Evolutionary conservation across 2,113 vertebrate species (phyloP), one percentile per base, ranked within the genome.

Genomic region (Rafetus swinhoei): DNA sequence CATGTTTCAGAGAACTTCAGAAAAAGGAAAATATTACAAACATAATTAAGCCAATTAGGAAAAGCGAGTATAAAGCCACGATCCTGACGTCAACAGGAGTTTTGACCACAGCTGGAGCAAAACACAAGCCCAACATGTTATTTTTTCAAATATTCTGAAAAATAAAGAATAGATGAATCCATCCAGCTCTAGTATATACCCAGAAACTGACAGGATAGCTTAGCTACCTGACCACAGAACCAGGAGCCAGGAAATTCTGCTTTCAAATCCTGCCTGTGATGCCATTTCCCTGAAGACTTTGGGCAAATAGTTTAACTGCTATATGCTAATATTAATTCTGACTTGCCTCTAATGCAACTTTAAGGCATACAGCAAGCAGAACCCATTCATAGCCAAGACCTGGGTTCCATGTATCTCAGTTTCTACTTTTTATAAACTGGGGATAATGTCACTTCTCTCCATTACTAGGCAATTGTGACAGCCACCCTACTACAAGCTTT

Each of bases 281-380:
- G 92, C 85, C 56, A 54, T 7, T 95, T 21, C 76, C 93, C 94
- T 92, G 50, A 50, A 82, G 79, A 81, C 9, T 39, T 82, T 62
- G 3, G 22, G 82, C 91, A 91, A 89, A 94, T 50, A 87, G 62
- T 65, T 94, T 95, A 95, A 95, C 92, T 86, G 84, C 50, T 89
- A 59, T 54, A 56, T 53, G 29, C 65, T 59, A 32, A 25, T 56
- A 85, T 13, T 76, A 35, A 65, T 14, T 5, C 18, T 53, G 35
- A 83, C 27, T 82, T 81, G 94, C 59, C 56, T 77, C 29, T 18
- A 54, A 88, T 5, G 92, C 90, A 59, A 1, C 8, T 35, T 69
- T 18, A 87, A 7, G 79, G 72, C 45, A 0, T 1, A 3, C 21
- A 56, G 9, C 9, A 22, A 91, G 65, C 39, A 93, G 72, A 74